phyloP scores from a whole-genome alignment of 1,140 invertebrate genomes.

The Planococcus citri region DNA sequence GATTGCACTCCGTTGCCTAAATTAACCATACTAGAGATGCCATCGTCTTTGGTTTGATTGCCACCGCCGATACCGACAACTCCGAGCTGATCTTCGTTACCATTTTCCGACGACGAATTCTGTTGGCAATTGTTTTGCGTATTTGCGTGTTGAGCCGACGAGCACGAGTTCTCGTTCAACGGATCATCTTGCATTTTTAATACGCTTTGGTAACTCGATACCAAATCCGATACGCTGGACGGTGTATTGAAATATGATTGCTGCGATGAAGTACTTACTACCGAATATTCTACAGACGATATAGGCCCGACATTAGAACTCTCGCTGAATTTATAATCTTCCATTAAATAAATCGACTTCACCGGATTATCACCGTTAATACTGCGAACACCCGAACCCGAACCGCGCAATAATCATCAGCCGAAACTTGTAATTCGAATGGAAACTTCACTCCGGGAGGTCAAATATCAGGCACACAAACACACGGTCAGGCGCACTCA shows the following conservation, averaged over 20 bases:
- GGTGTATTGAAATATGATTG: constrained; percentile 16
- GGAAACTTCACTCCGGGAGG: constrained; percentile 14
- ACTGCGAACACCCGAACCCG: no score
- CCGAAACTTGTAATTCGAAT: constrained; percentile 15
- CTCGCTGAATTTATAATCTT: constrained; percentile 17
- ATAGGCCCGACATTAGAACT: constrained; percentile 17
- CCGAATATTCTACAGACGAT: constrained; percentile 13
- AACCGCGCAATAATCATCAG: constrained; percentile 13
- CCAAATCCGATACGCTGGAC: constrained; percentile 14
- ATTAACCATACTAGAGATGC: constrained; percentile 14
- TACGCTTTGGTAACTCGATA: constrained; percentile 8
- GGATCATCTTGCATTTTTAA: constrained; percentile 19
- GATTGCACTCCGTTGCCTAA: constrained; percentile 11
- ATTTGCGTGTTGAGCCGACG: not conserved
- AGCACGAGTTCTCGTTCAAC: not conserved
- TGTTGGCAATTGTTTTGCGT: not conserved
- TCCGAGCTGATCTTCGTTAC: not conserved
- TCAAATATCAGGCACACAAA: constrained; percentile 14
- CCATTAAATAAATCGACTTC: constrained; percentile 19
- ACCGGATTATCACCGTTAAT: constrained; percentile 7
- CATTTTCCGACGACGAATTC: constrained; percentile 4
- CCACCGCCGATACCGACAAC: no score
- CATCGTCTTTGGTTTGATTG: constrained; percentile 12
- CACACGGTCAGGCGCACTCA: constrained; percentile 17
- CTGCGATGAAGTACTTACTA: not conserved